phyloP scores from a whole-genome alignment of 2,113 vertebrate species.

The Brachyhypopomus occidentalis region DNA sequence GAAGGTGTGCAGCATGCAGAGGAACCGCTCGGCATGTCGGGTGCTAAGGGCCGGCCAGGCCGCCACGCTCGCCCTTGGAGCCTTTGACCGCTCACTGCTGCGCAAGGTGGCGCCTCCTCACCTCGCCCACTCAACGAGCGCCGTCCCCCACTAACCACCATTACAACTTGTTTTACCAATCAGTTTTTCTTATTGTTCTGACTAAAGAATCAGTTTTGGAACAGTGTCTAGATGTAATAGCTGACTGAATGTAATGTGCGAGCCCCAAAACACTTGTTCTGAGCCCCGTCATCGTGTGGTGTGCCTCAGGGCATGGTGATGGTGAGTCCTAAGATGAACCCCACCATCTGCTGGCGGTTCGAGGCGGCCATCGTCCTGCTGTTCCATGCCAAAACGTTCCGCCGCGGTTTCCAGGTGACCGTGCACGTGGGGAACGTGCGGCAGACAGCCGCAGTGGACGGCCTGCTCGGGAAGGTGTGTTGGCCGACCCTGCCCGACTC shows the following conservation, averaged over 20 bases:
- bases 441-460: conserved; percentile 90
- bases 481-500: too few relatives aligned
- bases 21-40: conserved; percentile 92
- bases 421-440: conserved; percentile 93
- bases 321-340: conserved; percentile 97
- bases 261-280: too few relatives aligned
- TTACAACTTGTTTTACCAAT: too few relatives aligned
- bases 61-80: conserved; percentile 41
- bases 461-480: conserved; percentile 91
- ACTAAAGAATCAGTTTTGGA: too few relatives aligned
- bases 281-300: neutral
- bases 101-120: conserved; percentile 39
- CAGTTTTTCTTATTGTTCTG: too few relatives aligned
- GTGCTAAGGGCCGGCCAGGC: conserved; percentile 89
- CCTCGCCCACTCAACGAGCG: too few relatives aligned
- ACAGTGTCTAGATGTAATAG: too few relatives aligned
- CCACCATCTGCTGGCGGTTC: conserved; percentile 93
- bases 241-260: too few relatives aligned
- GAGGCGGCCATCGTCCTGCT: conserved; percentile 93
- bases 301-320: conserved; percentile 90
- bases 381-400: conserved; percentile 94
- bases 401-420: conserved; percentile 92
- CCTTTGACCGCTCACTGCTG: conserved; percentile 49
- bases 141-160: too few relatives aligned
- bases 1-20: conserved; percentile 93